Base-by-base conservation (phyloP, 2,113 vertebrate species). In the Chloropsis hardwickii region DNA sequence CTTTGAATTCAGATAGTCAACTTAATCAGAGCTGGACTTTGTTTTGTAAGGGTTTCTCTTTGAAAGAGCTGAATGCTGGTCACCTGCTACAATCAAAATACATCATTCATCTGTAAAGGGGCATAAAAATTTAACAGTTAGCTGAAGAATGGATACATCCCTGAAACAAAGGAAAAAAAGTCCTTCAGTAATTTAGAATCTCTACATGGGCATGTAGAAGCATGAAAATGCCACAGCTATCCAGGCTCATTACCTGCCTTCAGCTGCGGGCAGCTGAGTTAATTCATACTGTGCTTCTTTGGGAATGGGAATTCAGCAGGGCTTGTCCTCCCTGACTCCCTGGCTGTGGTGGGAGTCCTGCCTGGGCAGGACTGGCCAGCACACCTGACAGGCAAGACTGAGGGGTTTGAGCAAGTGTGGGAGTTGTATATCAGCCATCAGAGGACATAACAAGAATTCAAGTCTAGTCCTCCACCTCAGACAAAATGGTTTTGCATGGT, bases 1-100 rank as follows among this genome's bases (percentile, higher is more conserved):
- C 96, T 94, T 97, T 98, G 98, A 97, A 98, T 98, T 97, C 96
- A 98, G 97, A 99, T 97, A 97, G 86, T 89, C 78, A 95, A 94
- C 74, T 96, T 97, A 96, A 97, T 98, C 96, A 96, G 96, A 97
- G 92, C 85, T 70, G 57, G 91, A 97, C 73, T 90, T 97, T 21
- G 24, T 95, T 95, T 92, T 67, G 83, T 92, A 93, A 92, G 73
- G 40, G 76, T 80, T 96, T 91, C 65, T 45, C 39, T 92, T 93
- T 94, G 42, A 93, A 94, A 95, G 67, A 51, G 23, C 56, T 71
- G 81, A 83, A 74, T 87, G 51, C 66, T 57, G 62, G 73, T 94
- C 91, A 96, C 86, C 79, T 88, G 74, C 86, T 81, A 64, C 54
- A 80, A 50, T 91, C 73, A 88, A 94, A 96, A 90, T 87, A 78